Evolutionary conservation across 92 coral and sea anemone genomes (phyloP).

Genomic region (Palythoa grandis): DNA sequence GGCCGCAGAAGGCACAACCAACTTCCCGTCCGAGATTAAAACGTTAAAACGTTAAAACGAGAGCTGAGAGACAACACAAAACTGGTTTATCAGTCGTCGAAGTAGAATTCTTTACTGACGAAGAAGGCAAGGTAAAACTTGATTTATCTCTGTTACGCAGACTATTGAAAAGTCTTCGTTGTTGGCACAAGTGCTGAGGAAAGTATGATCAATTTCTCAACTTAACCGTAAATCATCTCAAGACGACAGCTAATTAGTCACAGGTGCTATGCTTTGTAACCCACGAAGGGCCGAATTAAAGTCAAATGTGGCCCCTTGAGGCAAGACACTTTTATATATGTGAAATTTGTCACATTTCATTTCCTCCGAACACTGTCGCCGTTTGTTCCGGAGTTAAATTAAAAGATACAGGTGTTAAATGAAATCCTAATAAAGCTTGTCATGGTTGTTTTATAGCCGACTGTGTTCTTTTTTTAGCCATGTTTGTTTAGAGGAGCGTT

Average conservation of each 20-base stretch:
- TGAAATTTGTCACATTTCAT: slow-evolving; percentile 7
- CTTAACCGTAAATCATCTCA: slow-evolving; percentile 26
- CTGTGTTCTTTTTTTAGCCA: not conserved
- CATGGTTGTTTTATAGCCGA: not conserved
- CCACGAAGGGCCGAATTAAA: not conserved
- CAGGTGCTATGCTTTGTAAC: slow-evolving; percentile 19
- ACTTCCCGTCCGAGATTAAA: too few species aligned
- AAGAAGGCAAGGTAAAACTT: too few species aligned
- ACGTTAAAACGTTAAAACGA: too few species aligned
- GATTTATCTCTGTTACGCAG: too few species aligned
- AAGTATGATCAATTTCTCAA: too few species aligned
- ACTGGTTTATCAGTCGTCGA: too few species aligned
- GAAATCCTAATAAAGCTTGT: slow-evolving; percentile 7
- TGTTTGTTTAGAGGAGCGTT: not conserved
- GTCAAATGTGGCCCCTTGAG: slow-evolving; percentile 7
- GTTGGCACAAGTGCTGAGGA: too few species aligned
- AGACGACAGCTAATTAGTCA: slow-evolving; percentile 12
- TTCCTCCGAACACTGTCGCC: not conserved
- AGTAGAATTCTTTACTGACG: too few species aligned
- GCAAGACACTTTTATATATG: not conserved
- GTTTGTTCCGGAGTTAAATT: slow-evolving; percentile 10
- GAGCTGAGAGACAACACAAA: too few species aligned
- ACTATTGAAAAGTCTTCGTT: too few species aligned
- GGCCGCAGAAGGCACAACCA: too few species aligned
- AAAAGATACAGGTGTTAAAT: slow-evolving; percentile 25